Evolutionary conservation across 1,140 invertebrate genomes (phyloP).

Genomic region (Coptotermes formosanus): DNA sequence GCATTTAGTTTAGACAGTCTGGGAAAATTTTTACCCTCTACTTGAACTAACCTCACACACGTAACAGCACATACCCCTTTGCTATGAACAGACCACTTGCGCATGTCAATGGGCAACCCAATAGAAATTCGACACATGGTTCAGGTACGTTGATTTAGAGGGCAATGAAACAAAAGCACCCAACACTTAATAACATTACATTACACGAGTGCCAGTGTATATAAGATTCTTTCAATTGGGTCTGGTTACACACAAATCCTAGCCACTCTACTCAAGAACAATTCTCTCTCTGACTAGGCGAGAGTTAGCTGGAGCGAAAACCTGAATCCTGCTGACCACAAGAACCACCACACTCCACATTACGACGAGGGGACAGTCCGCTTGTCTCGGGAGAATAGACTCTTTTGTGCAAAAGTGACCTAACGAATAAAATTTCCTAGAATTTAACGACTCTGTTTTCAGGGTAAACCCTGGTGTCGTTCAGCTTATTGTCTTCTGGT

Average conservation of each 20-base stretch:
- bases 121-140: neutral
- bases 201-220: neutral
- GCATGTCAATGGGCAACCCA: too few relatives aligned
- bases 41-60: too few relatives aligned
- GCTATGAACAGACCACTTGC: too few relatives aligned
- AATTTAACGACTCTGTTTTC: too few relatives aligned
- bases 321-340: neutral
- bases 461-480: too few relatives aligned
- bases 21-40: too few relatives aligned
- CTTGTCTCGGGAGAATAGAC: neutral
- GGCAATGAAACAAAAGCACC: neutral
- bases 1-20: too few relatives aligned
- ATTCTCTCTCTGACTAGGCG: neutral
- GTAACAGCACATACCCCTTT: too few relatives aligned
- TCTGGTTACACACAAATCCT: neutral
- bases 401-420: too few relatives aligned
- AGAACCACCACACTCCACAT: neutral
- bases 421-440: too few relatives aligned
- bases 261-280: neutral
- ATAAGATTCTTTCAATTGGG: neutral
- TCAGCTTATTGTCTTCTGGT: too few relatives aligned
- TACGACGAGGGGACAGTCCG: neutral
- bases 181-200: neutral
- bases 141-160: neutral
- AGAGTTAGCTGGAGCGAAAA: neutral